Evolutionary conservation across 2,797 vertebrate genomes (phyloP).

Genomic region (Aplochiton taeniatus): DNA sequence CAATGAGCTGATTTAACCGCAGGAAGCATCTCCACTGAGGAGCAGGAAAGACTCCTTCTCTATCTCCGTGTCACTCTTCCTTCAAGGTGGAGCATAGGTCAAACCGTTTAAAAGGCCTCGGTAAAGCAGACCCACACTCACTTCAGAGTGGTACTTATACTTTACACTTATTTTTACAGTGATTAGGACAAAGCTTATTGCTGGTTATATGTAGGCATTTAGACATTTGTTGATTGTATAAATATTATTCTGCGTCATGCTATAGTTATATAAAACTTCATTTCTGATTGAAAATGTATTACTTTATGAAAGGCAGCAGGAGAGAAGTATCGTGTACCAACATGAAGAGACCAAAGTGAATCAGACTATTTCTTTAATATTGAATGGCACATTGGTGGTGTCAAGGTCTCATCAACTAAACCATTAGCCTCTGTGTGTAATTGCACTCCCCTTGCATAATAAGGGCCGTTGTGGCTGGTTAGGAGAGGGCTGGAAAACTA

Average conservation of each 20-base stretch:
- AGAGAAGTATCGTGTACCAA: conserved; percentile 21
- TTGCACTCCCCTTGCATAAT: conserved; percentile 91
- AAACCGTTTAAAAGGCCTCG: neutral
- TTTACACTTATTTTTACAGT: too few relatives aligned
- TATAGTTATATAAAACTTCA: neutral
- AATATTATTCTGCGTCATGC: neutral
- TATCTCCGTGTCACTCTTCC: neutral
- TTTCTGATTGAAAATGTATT: conserved; percentile 18
- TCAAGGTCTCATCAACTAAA: conserved; percentile 90
- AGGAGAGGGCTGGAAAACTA: conserved; percentile 75
- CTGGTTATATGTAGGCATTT: too few relatives aligned
- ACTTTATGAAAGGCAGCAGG: conserved; percentile 30
- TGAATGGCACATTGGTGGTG: conserved; percentile 80
- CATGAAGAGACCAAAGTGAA: conserved; percentile 25
- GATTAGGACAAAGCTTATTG: too few relatives aligned
- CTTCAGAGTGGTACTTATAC: too few relatives aligned
- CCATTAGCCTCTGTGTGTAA: conserved; percentile 91
- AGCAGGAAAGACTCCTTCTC: conserved; percentile 26
- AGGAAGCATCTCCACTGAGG: conserved; percentile 50
- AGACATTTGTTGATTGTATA: neutral
- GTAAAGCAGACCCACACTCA: too few relatives aligned
- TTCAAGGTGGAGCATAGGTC: neutral
- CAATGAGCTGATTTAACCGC: conserved; percentile 67
- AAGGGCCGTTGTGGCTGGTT: conserved; percentile 77
- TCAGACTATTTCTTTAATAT: conserved; percentile 67